Conservation (phyloP, 2,888 invertebrate genomes). For the Diachrysia chrysitis region DNA sequence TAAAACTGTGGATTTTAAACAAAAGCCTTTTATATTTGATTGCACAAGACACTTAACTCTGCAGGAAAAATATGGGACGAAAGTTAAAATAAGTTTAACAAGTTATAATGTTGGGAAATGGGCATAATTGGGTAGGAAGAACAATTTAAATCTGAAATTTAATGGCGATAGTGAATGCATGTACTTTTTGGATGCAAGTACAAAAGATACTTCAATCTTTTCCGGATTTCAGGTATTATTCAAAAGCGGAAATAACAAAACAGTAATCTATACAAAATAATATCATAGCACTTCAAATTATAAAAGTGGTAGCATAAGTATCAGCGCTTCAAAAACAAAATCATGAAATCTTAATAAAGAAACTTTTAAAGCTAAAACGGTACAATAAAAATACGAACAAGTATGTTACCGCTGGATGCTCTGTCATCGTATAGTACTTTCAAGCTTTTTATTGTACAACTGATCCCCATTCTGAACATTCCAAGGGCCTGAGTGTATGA, state of each 20-base stretch:
- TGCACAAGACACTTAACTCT: constrained; percentile 56
- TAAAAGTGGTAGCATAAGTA: constrained; percentile 25
- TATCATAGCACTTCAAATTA: background rate
- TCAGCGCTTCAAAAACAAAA: constrained; percentile 26
- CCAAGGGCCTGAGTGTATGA: constrained; percentile 74
- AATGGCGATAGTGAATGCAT: background rate
- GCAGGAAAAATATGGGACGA: constrained; percentile 45
- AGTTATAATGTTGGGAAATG: constrained; percentile 38
- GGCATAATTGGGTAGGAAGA: constrained; percentile 33
- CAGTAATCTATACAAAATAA: background rate
- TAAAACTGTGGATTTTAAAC: constrained; percentile 62
- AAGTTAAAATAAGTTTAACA: constrained; percentile 52
- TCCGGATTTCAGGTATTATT: background rate
- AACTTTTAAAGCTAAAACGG: constrained; percentile 41
- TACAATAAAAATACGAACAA: constrained; percentile 52
- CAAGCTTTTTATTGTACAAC: constrained; percentile 66
- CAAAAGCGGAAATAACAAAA: background rate
- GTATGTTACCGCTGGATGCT: constrained; percentile 43
- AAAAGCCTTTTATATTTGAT: constrained; percentile 63
- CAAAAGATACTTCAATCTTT: constrained; percentile 8
- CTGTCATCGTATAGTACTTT: constrained; percentile 59
- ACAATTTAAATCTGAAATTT: background rate
- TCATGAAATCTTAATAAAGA: constrained; percentile 37
- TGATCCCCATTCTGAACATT: constrained; percentile 75
- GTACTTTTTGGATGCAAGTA: constrained; percentile 10